Base-by-base conservation (phyloP, 2,888 invertebrate genomes). In the Gari tellinella region DNA sequence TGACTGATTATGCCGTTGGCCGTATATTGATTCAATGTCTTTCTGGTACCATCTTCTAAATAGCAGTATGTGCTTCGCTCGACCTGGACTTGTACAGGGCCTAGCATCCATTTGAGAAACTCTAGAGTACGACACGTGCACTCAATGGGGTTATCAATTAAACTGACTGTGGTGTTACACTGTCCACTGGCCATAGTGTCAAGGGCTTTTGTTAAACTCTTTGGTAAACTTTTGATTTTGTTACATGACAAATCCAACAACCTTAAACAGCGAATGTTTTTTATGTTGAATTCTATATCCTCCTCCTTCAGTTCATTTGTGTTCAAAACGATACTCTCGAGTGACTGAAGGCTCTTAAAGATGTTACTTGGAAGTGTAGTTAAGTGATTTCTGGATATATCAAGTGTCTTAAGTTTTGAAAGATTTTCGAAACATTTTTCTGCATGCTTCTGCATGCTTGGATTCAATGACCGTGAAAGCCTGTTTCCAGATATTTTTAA, bases 81-180 rank as follows among this genome's bases (percentile, higher is more conserved):
- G 12, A 62, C 23, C 25, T 1, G 10, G 21, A 62, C 17, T 19
- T 21, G 3, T 1, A 62, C 45, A 7, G 23, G n/a, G 0, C 43
- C 17, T 2, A 25, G 5, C 26, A 76, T 19, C 81, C 81, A 79
- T 21, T 61, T 60, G 10, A 78, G 31, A 38, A 78, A 75, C 19
- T 63, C 58, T 21, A 63, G 37, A 3, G 51, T 63, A 1, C 75
- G 48, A 56, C 76, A 81, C 1, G 26, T 55, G 40, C 76, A 78
- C 31, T 60, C 37, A 12, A 81, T 21, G 3, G 67, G 73, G 37
- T 78, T 81, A 7, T 25, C 12, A 0, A 41, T 1, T 25, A 81
- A 25, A 31, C 55, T 40, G 2, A 81, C 21, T 8, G 78, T 17
- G 0, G 38, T 37, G 17, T 40, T 23, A 1, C 21, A 31, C 8